These are phyloP conservation scores for Anthophora plumipes DNA, from an alignment of 2,888 invertebrate genomes.

Conservation along the genomic window DNA sequence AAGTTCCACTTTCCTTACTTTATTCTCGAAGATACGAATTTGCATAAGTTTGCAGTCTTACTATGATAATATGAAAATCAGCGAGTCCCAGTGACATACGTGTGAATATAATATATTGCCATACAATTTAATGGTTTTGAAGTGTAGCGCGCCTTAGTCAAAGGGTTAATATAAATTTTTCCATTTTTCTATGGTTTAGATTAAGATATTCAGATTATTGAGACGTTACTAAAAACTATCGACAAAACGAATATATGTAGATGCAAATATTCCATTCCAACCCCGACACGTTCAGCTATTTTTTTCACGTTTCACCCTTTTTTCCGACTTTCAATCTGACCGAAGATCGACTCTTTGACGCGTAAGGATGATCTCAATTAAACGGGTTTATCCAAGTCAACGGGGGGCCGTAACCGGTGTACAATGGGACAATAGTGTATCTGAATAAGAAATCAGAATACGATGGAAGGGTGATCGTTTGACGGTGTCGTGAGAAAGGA, in stretches of 20 bases:
- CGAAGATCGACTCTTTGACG: slow-evolving; percentile 68
- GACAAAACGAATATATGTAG: too few relatives aligned
- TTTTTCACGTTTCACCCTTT: slow-evolving; percentile 18
- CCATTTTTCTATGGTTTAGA: not conserved
- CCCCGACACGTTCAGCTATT: not conserved
- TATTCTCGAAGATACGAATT: too few relatives aligned
- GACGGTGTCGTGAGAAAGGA: slow-evolving; percentile 75
- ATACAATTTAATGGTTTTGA: too few relatives aligned
- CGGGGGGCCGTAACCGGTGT: slow-evolving; percentile 77
- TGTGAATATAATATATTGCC: too few relatives aligned
- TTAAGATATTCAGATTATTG: too few relatives aligned
- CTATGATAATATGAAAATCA: too few relatives aligned
- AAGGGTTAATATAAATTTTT: too few relatives aligned
- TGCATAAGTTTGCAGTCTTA: too few relatives aligned
- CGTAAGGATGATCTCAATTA: slow-evolving; percentile 80
- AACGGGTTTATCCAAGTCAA: slow-evolving; percentile 81
- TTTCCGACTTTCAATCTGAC: slow-evolving; percentile 48
- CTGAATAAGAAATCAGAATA: slow-evolving; percentile 78
- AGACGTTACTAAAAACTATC: too few relatives aligned
- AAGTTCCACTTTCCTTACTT: too few relatives aligned
- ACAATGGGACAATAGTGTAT: slow-evolving; percentile 69
- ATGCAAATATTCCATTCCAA: not conserved
- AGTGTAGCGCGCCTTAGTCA: too few relatives aligned
- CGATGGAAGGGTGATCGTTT: slow-evolving; percentile 58
- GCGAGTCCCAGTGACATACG: too few relatives aligned